Base-by-base conservation (phyloP, 2,113 vertebrate species). In the Strix uralensis region DNA sequence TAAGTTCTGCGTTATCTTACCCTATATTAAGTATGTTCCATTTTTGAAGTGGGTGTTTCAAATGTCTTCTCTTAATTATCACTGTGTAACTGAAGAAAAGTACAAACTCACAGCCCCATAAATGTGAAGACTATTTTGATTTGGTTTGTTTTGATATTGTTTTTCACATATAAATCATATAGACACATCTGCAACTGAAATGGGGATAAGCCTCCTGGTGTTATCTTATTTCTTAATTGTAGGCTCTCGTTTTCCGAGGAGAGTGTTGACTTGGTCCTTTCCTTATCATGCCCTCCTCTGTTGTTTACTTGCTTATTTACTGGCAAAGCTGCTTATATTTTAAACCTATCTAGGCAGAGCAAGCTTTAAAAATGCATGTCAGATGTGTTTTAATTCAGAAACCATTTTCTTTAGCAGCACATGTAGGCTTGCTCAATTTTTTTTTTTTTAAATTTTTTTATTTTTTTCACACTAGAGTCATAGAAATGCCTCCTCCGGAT, bases 21-120 rank as follows among this genome's bases (percentile, higher is more conserved):
- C 94, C 88, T 97, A 73, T 96, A 97, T 98, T 98, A 98, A 97
- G 81, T 90, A 85, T 91, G 75, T 97, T 96, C 47, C 0, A 71
- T 88, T 97, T 97, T 97, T 98, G 94, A 98, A 98, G 87, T 97
- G 94, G 96, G 92, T 97, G 79, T 98, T 98, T 98, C 95, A 97
- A 74, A 98, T 97, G 96, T 98, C 97, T 96, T 29, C 80, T 96
- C 80, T 95, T 98, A 98, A 97, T 98, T 98, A 97, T 97, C 96
- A 97, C 91, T 94, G 77, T 98, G 93, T 94, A 95, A 95, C 87
- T 78, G 91, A 95, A 94, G 91, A 95, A 92, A 93, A 95, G 93
- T 86, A 85, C 40, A 94, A 95, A 96, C 69, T 95, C 77, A 42
- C 95, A 96, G 63, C 59, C 90, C 95, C 65, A 29, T 95, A 91